Conservation (phyloP, 1,140 invertebrate species). For the Scaptomyza graminum region DNA sequence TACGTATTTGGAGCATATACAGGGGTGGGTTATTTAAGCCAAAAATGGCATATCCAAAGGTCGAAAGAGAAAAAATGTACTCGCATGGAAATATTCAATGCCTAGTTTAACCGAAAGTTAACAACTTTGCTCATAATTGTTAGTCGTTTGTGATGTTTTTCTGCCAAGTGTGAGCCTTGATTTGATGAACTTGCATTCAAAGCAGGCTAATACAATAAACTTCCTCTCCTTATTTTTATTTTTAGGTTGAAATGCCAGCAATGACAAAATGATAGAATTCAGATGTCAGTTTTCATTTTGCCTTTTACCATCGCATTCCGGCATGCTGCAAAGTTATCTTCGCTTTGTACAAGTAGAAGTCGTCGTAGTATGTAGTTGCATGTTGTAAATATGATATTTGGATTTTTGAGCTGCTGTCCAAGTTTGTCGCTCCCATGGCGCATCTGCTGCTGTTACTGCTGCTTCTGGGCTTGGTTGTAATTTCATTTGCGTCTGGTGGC, state of each 20-base stretch:
- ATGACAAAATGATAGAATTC: slow-evolving; percentile 47
- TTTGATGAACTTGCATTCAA: slow-evolving; percentile 11
- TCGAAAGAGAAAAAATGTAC: too few species aligned
- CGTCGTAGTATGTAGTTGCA: slow-evolving; percentile 44
- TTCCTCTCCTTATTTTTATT: neutral
- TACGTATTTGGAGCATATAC: too few species aligned
- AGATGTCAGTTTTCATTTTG: slow-evolving; percentile 69
- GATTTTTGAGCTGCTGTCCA: slow-evolving; percentile 66
- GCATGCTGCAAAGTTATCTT: slow-evolving; percentile 21
- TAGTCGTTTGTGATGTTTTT: neutral
- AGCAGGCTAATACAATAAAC: slow-evolving; percentile 12
- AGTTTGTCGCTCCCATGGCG: slow-evolving; percentile 21
- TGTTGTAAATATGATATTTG: slow-evolving; percentile 80
- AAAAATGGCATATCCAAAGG: neutral
- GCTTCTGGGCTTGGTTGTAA: slow-evolving; percentile 53
- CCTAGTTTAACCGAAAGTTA: neutral
- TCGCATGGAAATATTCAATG: neutral
- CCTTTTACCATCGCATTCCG: slow-evolving; percentile 44
- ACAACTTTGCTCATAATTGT: neutral
- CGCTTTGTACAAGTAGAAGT: slow-evolving; percentile 17
- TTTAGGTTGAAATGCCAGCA: slow-evolving; percentile 17
- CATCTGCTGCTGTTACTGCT: slow-evolving; percentile 2
- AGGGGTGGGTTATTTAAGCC: too few species aligned
- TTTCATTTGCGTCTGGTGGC: slow-evolving; percentile 75
- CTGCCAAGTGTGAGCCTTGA: neutral